phyloP scores from a whole-genome alignment of 2,888 invertebrate genomes.

The Heliothis peltigera region DNA sequence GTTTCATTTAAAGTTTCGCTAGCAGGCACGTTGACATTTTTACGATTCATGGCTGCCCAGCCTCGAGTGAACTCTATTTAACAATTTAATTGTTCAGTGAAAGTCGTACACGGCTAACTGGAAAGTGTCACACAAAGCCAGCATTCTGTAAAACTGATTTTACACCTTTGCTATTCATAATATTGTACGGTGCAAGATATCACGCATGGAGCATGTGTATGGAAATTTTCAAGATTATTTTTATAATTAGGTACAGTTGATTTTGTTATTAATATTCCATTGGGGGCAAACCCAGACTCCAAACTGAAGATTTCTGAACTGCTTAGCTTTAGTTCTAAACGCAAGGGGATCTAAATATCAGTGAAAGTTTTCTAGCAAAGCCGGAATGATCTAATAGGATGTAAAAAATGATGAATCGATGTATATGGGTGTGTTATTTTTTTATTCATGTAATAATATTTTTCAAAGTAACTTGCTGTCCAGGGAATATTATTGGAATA shows the following conservation, averaged over 20 bases:
- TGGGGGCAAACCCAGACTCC: too few species aligned
- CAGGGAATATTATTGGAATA: slow-evolving; percentile 4
- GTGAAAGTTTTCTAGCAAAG: too few species aligned
- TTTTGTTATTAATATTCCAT: too few species aligned
- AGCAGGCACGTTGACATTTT: neutral
- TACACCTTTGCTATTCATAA: neutral
- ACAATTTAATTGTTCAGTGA: slow-evolving; percentile 9
- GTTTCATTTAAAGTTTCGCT: neutral
- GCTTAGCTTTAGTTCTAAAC: too few species aligned
- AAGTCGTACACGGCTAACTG: slow-evolving; percentile 1
- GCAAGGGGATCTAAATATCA: too few species aligned
- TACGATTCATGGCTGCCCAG: neutral
- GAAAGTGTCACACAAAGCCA: slow-evolving; percentile 3
- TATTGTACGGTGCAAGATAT: neutral
- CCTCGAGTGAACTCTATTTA: slow-evolving; percentile 3
- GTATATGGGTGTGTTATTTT: too few species aligned
- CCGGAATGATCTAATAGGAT: too few species aligned
- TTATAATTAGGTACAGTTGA: too few species aligned
- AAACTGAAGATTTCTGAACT: too few species aligned
- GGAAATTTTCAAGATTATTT: too few species aligned
- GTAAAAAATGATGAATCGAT: too few species aligned
- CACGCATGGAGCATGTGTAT: slow-evolving; percentile 1
- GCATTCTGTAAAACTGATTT: neutral
- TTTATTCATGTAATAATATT: slow-evolving; percentile 1
- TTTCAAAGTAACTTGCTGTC: neutral